Evolutionary conservation across 2,797 vertebrate species (phyloP), one percentile per base, ranked within the genome.

Genomic region (Myiotriccus ornatus): DNA sequence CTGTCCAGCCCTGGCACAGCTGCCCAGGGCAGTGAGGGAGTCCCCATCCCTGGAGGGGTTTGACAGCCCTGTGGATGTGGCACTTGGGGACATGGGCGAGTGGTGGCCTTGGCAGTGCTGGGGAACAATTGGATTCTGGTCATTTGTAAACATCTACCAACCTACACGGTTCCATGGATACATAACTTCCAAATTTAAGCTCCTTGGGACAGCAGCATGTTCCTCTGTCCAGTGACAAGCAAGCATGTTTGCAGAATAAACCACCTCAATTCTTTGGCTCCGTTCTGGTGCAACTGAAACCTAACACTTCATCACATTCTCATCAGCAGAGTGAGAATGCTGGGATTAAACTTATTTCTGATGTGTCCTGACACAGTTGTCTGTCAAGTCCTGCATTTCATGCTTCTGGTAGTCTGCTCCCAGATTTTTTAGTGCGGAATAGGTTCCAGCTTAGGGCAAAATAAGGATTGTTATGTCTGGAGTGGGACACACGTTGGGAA

Each of bases 371-470:
- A 69, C 27, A 7, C 21, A 74, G 47, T 91, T 91, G 50, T 87
- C 82, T 93, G 63, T 87, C 39, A 55, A 84, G 68, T 35, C n/a
- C 27, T 90, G 63, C 50, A 23, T 91, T 83, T 89, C 90, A 56
- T 90, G 77, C 44, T 87, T 91, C 71, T 95, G 16, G 87, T 93
- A 69, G 47, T 80, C n/a, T 94, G 56, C 53, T 91, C 47, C 35
- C 62, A 53, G 34, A 64, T 78, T 86, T 79, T 89, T 64, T 70
- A 67, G 46, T 27, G 43, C 52, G 43, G 32, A 74, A 43, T 60
- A 62, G 16, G n/a, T 79, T 30, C 30, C 50, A 87, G 12, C 17
- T 69, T 21, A 49, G 39, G 63, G 47, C 20, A 87, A 67, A 77
- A 12, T 25, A 44, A 57, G 23, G 49, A 24, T 27, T 74, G 19